Conservation (phyloP, 2,888 invertebrate species). For the Drosophila barbarae region DNA sequence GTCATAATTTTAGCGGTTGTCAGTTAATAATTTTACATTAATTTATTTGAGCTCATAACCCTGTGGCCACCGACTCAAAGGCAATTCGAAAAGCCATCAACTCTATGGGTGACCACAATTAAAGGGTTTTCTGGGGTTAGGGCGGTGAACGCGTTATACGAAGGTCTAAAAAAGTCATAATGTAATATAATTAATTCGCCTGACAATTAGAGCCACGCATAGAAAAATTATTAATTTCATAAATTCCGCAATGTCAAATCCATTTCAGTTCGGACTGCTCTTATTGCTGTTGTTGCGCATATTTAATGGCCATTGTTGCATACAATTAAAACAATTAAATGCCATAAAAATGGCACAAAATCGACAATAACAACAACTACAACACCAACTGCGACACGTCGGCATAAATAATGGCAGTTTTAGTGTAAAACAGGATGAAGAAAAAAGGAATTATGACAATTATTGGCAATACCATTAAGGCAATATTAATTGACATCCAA, state of each 20-base stretch:
- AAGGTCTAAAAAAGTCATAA: constrained; percentile 29
- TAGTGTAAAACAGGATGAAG: constrained; percentile 31
- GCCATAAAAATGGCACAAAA: constrained; percentile 54
- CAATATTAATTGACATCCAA: constrained; percentile 49
- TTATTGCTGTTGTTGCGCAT: constrained; percentile 35
- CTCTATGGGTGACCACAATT: constrained; percentile 27
- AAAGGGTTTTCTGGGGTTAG: constrained; percentile 27
- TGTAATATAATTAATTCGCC: constrained; percentile 50
- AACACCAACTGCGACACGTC: constrained; percentile 18
- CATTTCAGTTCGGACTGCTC: constrained; percentile 29
- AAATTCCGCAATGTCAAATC: constrained; percentile 60
- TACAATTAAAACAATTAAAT: constrained; percentile 70
- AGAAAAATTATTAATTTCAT: constrained; percentile 56
- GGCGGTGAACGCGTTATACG: constrained; percentile 2
- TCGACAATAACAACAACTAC: constrained; percentile 16
- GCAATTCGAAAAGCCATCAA: constrained; percentile 52
- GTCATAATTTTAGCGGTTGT: constrained; percentile 54
- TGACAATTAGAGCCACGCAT: constrained; percentile 39
- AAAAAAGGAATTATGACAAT: constrained; percentile 47
- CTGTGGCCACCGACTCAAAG: constrained; percentile 39
- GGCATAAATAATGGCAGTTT: constrained; percentile 59
- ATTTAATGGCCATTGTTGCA: constrained; percentile 58
- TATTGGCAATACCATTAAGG: constrained; percentile 53
- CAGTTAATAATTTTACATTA: constrained; percentile 68
- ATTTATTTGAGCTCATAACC: constrained; percentile 53